Percentiles rank a stretch among this genome's conserved stretches.
Conservation (phyloP, 2,113 vertebrate species). For the Trematocara nigrifrons region DNA sequence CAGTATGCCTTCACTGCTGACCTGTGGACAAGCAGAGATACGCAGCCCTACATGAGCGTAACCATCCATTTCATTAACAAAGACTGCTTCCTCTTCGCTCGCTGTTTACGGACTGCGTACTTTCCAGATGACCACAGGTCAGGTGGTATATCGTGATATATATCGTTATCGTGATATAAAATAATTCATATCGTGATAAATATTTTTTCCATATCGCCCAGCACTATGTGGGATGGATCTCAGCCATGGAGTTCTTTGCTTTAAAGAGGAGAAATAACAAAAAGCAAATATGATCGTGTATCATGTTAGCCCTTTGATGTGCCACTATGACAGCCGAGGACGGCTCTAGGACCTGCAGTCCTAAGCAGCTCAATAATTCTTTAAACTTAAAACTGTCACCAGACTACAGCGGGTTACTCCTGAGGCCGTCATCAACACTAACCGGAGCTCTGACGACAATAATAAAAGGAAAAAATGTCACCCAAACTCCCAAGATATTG, state of each 20-base stretch:
- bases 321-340: background rate
- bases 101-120: background rate
- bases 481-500: background rate
- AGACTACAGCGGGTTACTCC: background rate
- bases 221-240: background rate
- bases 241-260: background rate
- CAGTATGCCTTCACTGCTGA: background rate
- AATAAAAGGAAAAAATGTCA: background rate
- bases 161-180: background rate
- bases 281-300: background rate
- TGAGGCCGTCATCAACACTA: background rate
- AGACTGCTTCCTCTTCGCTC: background rate
- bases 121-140: background rate
- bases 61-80: background rate
- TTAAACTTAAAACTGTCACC: background rate
- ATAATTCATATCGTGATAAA: background rate
- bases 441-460: background rate
- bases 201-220: background rate
- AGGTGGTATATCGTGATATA: background rate
- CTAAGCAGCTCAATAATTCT: background rate
- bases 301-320: background rate
- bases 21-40: background rate
- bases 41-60: background rate
- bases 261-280: background rate
- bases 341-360: background rate